These are phyloP conservation scores for Volucella zonaria DNA, from an alignment of 2,888 invertebrate species.

Conservation along the genomic window DNA sequence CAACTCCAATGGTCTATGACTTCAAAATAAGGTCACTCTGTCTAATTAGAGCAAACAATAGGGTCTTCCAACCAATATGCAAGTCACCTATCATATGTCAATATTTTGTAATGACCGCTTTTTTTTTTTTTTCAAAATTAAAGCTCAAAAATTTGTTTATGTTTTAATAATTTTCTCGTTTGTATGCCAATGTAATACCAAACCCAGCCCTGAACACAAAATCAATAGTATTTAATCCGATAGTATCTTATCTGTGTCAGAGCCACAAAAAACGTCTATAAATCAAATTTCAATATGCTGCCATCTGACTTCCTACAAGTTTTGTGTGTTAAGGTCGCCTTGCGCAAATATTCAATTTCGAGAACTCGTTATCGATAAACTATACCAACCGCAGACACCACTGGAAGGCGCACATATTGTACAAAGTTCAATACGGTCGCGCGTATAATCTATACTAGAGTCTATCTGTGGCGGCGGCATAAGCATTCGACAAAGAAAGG, in stretches of 20 bases:
- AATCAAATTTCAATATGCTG: conserved; percentile 31
- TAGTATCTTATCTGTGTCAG: conserved; percentile 27
- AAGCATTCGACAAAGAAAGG: conserved; percentile 32
- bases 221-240: conserved; percentile 9
- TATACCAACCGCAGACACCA: conserved; percentile 30
- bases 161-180: conserved; percentile 1
- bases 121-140: neutral
- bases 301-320: conserved; percentile 36
- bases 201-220: conserved; percentile 40
- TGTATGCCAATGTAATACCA: conserved; percentile 40
- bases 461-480: neutral
- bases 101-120: neutral
- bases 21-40: too few species aligned
- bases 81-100: neutral
- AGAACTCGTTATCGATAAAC: conserved; percentile 18
- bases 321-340: conserved; percentile 60
- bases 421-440: neutral
- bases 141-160: conserved; percentile 18
- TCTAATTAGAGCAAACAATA: too few species aligned
- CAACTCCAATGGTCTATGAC: too few species aligned
- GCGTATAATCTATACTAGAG: neutral
- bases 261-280: conserved; percentile 35
- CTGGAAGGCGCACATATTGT: neutral
- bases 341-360: conserved; percentile 35
- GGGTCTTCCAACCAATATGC: too few species aligned